Evolutionary conservation across 2,113 vertebrate genomes (phyloP).

Genomic region (Entomyzon cyanotis): DNA sequence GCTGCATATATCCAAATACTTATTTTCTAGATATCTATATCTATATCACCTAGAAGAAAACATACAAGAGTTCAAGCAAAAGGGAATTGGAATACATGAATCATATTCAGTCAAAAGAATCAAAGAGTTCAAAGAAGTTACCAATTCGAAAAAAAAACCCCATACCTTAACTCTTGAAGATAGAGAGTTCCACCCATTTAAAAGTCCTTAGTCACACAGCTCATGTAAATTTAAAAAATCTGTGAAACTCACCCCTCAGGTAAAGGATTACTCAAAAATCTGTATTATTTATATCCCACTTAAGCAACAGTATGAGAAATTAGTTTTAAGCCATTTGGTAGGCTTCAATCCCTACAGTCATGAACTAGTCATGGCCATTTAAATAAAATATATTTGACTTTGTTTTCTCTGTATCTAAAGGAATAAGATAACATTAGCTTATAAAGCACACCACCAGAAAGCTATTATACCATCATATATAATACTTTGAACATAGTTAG

Average conservation of each 20-base stretch:
- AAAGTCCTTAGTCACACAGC: neutral
- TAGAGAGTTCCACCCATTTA: neutral
- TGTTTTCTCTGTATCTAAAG: neutral
- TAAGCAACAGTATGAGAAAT: neutral
- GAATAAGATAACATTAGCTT: neutral
- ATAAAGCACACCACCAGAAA: neutral
- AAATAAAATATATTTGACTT: neutral
- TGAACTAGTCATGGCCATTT: neutral
- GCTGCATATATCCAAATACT: neutral
- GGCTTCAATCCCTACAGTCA: neutral
- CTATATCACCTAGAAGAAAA: neutral
- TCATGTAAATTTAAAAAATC: neutral
- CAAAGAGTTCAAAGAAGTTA: neutral
- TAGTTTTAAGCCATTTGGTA: neutral
- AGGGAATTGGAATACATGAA: neutral
- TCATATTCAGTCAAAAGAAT: neutral
- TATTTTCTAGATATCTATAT: neutral
- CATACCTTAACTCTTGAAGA: neutral
- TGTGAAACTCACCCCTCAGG: neutral
- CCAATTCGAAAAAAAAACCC: neutral
- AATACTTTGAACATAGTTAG: neutral
- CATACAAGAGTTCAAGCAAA: neutral
- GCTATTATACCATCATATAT: neutral
- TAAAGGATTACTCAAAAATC: neutral
- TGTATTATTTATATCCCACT: neutral